phyloP scores from a whole-genome alignment of 2,797 vertebrate species.

The Phataginus tetradactyla region DNA sequence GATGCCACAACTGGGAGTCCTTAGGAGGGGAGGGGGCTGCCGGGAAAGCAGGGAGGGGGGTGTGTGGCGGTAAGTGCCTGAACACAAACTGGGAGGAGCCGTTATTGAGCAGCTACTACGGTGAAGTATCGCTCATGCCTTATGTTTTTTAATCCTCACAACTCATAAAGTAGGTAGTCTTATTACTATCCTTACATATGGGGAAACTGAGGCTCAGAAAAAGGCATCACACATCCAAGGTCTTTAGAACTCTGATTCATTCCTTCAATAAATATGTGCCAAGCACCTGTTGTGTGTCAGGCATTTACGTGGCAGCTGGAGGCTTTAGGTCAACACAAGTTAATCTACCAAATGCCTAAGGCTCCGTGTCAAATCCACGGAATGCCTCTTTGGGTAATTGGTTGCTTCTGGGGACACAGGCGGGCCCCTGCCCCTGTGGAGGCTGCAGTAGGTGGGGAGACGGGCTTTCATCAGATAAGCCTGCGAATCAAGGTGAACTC shows the following conservation, averaged over 20 bases:
- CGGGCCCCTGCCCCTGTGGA: not conserved
- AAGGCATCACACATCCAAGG: not conserved
- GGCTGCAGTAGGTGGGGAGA: not conserved
- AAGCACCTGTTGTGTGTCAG: not conserved
- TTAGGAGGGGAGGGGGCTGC: not conserved
- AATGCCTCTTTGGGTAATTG: not conserved
- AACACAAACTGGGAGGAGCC: not conserved
- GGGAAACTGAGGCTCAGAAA: slow-evolving; percentile 55
- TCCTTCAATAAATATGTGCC: slow-evolving; percentile 29
- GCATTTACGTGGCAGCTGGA: not conserved
- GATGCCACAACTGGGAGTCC: slow-evolving; percentile 61
- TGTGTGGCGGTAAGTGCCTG: slow-evolving; percentile 53
- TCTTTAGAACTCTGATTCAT: slow-evolving; percentile 37
- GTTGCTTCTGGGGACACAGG: slow-evolving; percentile 25
- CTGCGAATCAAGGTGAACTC: not conserved
- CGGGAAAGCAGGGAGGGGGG: not conserved
- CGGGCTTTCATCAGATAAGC: not conserved
- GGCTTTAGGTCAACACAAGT: slow-evolving; percentile 42
- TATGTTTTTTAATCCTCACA: not conserved
- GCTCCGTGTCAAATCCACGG: not conserved
- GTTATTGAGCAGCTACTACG: slow-evolving; percentile 30
- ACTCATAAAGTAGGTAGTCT: not conserved
- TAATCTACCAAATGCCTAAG: slow-evolving; percentile 46
- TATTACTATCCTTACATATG: not conserved
- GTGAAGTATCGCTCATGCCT: not conserved